Conservation (phyloP, 2,113 vertebrate species). For the Pelmatolapia mariae region DNA sequence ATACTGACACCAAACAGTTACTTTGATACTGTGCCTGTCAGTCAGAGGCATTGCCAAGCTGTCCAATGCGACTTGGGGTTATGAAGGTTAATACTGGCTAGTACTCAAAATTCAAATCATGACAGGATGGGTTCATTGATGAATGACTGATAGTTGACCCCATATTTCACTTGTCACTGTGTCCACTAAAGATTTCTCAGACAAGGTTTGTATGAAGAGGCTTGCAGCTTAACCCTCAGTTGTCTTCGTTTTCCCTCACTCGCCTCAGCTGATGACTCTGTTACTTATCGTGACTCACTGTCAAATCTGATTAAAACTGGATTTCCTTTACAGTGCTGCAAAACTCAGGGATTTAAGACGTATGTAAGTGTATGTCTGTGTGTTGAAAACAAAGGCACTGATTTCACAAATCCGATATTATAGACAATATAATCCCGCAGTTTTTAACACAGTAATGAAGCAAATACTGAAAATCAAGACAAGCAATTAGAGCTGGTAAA, state of each 20-base stretch:
- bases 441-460: background rate
- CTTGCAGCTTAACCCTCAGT: constrained; percentile 61
- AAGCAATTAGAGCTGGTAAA: background rate
- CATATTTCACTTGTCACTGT: constrained; percentile 69
- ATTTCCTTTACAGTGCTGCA: background rate
- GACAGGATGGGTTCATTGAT: constrained; percentile 65
- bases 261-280: constrained; percentile 47
- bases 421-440: background rate
- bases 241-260: constrained; percentile 32
- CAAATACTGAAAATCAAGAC: background rate
- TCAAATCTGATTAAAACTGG: constrained; percentile 43
- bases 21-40: constrained; percentile 65
- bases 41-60: constrained; percentile 53
- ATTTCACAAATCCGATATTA: background rate
- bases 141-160: constrained; percentile 70
- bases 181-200: constrained; percentile 51
- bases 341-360: background rate
- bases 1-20: constrained; percentile 67
- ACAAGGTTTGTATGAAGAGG: constrained; percentile 64
- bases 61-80: constrained; percentile 47
- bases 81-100: constrained; percentile 64
- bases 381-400: background rate
- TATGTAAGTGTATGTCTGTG: background rate
- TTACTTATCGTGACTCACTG: constrained; percentile 19
- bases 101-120: constrained; percentile 65